Percentiles rank a stretch among this genome's conserved stretches.
phyloP scores from a whole-genome alignment of 2,888 invertebrate species.

The Cosmopolites sordidus region DNA sequence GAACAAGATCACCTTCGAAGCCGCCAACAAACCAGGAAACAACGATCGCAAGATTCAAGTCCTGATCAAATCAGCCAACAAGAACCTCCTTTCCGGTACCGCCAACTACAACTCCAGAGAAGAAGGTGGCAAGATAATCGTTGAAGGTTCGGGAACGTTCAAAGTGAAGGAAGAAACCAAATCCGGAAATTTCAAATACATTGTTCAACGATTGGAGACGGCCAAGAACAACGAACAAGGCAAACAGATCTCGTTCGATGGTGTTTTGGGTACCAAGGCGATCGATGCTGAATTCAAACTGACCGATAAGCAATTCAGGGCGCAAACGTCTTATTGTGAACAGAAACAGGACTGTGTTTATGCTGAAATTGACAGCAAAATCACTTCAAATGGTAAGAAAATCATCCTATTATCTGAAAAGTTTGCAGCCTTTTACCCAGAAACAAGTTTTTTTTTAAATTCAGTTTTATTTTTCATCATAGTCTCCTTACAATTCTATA shows the following conservation, averaged over 20 bases:
- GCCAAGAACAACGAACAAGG: conserved; percentile 67
- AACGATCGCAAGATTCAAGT: conserved; percentile 62
- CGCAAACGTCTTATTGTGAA: conserved; percentile 69
- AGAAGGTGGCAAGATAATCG: conserved; percentile 65
- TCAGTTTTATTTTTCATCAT: no score
- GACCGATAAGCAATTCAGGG: conserved; percentile 68
- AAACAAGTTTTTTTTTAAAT: background rate
- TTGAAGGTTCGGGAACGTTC: conserved; percentile 72
- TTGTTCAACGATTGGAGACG: conserved; percentile 55
- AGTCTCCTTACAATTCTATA: no score
- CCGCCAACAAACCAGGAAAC: conserved; percentile 57
- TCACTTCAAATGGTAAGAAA: conserved; percentile 46
- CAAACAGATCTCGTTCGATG: conserved; percentile 62
- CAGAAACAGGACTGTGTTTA: conserved; percentile 76
- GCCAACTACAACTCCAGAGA: conserved; percentile 67
- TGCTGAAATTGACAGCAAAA: conserved; percentile 62
- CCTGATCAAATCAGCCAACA: conserved; percentile 58
- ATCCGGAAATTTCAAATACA: conserved; percentile 70
- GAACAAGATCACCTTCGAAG: conserved; percentile 61
- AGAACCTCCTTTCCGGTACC: conserved; percentile 64
- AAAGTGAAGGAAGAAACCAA: conserved; percentile 65
- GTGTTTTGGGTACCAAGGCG: conserved; percentile 65
- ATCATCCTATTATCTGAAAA: no score
- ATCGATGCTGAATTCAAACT: conserved; percentile 66
- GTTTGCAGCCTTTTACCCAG: no score